These are phyloP conservation scores for Seira ritae DNA, from an alignment of 2,888 invertebrate genomes.

Conservation along the genomic window DNA sequence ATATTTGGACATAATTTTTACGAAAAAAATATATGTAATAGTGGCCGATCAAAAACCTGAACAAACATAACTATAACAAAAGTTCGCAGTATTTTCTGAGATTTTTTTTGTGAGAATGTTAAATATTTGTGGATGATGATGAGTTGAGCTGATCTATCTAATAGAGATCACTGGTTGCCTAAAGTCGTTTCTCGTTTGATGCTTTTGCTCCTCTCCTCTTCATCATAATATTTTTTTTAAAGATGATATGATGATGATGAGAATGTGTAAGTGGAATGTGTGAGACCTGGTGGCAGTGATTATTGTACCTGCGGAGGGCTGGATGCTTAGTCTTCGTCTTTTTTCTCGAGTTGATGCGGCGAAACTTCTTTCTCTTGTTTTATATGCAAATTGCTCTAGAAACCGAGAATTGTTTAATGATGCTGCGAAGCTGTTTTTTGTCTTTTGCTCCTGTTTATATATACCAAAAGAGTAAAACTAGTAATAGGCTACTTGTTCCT, in stretches of 20 bases:
- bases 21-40: too few relatives aligned
- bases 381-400: constrained; percentile 66
- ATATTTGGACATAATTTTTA: too few relatives aligned
- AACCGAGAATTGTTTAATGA: constrained; percentile 66
- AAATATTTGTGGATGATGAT: constrained; percentile 28
- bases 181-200: constrained; percentile 48
- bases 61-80: too few relatives aligned
- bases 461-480: constrained; percentile 17
- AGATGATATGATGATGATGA: constrained; percentile 48
- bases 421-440: constrained; percentile 46
- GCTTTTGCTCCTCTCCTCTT: constrained; percentile 23
- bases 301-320: constrained; percentile 56
- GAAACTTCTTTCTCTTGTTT: constrained; percentile 61
- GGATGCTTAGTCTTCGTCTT: constrained; percentile 19
- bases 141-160: constrained; percentile 33
- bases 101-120: constrained; percentile 23
- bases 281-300: constrained; percentile 66
- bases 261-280: constrained; percentile 63
- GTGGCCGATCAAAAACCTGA: too few relatives aligned
- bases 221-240: constrained; percentile 37
- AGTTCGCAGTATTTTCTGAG: too few relatives aligned
- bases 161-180: constrained; percentile 58
- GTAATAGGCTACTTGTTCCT: constrained; percentile 44
- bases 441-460: constrained; percentile 28
- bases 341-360: constrained; percentile 45